phyloP scores from a whole-genome alignment of 2,888 invertebrate species.

The Dicranocentrus wangi region DNA sequence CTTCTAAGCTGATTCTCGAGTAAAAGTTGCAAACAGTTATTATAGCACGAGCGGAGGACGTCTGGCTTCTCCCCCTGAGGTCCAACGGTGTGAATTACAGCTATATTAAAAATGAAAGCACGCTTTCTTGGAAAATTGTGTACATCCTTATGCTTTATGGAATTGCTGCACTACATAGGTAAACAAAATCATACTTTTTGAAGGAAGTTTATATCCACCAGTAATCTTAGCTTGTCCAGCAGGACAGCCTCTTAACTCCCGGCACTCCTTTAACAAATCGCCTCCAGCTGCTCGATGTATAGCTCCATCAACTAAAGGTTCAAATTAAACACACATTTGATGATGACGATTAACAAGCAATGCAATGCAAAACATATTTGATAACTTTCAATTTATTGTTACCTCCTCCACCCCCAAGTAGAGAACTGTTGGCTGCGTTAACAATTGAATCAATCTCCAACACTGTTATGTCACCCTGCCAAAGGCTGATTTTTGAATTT shows the following conservation, averaged over 20 bases:
- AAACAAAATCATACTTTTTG: constrained; percentile 84
- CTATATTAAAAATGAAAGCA: too few species aligned
- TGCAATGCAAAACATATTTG: too few species aligned
- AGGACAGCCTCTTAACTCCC: constrained; percentile 82
- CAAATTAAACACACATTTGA: neutral
- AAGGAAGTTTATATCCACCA: constrained; percentile 86
- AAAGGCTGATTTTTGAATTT: constrained; percentile 74
- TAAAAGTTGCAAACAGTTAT: constrained; percentile 80
- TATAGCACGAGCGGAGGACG: constrained; percentile 82
- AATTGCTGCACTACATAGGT: too few species aligned
- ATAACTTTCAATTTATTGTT: neutral
- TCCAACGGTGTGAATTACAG: constrained; percentile 92
- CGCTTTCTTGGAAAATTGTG: too few species aligned
- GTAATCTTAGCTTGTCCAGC: constrained; percentile 91
- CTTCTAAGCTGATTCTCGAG: constrained; percentile 79
- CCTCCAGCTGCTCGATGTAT: constrained; percentile 88
- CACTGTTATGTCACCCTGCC: constrained; percentile 87
- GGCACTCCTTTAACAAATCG: constrained; percentile 82
- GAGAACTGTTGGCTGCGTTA: constrained; percentile 87
- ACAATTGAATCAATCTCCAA: constrained; percentile 91
- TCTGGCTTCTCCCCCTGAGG: constrained; percentile 83
- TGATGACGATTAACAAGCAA: too few species aligned
- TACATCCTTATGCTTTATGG: too few species aligned
- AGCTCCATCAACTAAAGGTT: constrained; percentile 85
- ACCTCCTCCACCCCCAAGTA: constrained; percentile 86